phyloP scores from a whole-genome alignment of 2,888 invertebrate species.

The Sepioteuthis lessoniana region DNA sequence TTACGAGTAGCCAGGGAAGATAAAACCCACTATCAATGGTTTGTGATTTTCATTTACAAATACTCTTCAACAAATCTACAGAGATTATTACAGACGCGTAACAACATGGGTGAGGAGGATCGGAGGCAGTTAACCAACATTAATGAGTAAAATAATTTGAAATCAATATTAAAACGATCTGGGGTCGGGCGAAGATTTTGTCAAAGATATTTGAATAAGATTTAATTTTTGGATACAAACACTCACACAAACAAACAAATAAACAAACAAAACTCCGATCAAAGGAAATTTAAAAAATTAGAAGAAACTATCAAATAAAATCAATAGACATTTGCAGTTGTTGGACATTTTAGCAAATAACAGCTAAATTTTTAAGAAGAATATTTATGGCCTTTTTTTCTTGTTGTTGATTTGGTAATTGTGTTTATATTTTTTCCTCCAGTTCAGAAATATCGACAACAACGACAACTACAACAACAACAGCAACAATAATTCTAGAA shows the following conservation, averaged over 20 bases:
- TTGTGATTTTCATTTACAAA: too few relatives aligned
- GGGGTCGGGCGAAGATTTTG: neutral
- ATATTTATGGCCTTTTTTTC: neutral
- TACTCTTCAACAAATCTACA: too few relatives aligned
- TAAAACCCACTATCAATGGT: too few relatives aligned
- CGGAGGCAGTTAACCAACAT: too few relatives aligned
- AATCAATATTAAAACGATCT: too few relatives aligned
- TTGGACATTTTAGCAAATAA: neutral
- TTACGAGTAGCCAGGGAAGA: too few relatives aligned
- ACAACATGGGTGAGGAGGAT: too few relatives aligned
- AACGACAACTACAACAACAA: neutral
- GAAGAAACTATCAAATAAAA: neutral
- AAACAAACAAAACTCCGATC: neutral
- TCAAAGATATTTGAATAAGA: neutral
- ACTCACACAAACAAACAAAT: too few relatives aligned
- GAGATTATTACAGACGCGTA: too few relatives aligned
- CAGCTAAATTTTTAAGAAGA: neutral
- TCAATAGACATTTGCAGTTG: neutral
- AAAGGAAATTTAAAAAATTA: neutral
- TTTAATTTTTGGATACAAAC: neutral
- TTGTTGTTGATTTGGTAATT: neutral
- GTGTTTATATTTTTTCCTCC: neutral
- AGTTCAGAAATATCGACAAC: neutral
- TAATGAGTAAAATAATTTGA: too few relatives aligned
- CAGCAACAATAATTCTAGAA: neutral